Evolutionary conservation across 2,888 invertebrate species (phyloP), one percentile per base, ranked within the genome.

Genomic region (Congeria kusceri): DNA sequence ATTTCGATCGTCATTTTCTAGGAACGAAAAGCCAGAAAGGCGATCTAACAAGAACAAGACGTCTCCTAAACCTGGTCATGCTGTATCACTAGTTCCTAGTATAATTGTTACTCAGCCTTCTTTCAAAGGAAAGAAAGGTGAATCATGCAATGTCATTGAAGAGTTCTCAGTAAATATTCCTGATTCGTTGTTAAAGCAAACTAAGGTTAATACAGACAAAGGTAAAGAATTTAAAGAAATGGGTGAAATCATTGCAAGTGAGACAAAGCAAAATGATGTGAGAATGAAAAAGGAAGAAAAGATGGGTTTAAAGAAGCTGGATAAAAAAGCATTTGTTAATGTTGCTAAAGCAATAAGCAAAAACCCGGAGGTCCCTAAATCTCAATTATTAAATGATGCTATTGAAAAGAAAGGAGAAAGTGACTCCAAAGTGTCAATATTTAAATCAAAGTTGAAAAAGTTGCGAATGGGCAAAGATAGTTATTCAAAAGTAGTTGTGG

Each of bases 71-170:
- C 83, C 85, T 9, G 79, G 83, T n/a, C 85, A 64, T 62, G 85
- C 83, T 59, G 67, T 87, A 20, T 85, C 85, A 15, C 20, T 82
- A 18, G 67, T 83, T 39, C 83, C 83, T n/a, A 58, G 59, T 44
- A 84, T 87, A 59, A 67, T 87, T 39, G 72, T 85, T 1, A 79
- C 80, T 39, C 49, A 62, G 20, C 39, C 63, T 20, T 25, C 63
- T 2, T 39, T 39, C 9, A 63, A 63, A 23, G 63, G n/a, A n/a
- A 63, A 63, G 20, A 7, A 44, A 39, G 46, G 46, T n/a, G 2
- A 62, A 3, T 53, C 53, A 3, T 20, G 23, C 53, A 53, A 53
- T 23, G 13, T 53, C 13, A n/a, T 49, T 64, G 13, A 46, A 64
- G 49, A 49, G 11, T 27, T 25, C 18, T 25, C 66, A 13, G 46